These are phyloP conservation scores for Druon quercuslanigerum DNA, from an alignment of 1,140 invertebrate species.

Conservation along the genomic window DNA sequence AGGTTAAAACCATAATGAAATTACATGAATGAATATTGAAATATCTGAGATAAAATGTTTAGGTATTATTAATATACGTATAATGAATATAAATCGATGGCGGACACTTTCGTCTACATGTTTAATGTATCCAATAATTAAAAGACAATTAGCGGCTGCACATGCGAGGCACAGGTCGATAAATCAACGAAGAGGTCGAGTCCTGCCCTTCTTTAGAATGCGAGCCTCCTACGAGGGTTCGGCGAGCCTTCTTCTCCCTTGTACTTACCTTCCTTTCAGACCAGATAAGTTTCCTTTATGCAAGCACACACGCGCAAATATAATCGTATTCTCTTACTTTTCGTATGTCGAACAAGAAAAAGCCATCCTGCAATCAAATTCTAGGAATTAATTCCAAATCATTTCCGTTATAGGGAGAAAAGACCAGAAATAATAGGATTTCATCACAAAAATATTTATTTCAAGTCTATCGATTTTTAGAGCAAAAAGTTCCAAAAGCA, in stretches of 20 bases:
- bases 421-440: background rate
- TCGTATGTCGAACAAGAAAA: background rate
- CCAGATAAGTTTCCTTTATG: constrained; percentile 43
- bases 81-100: constrained; percentile 28
- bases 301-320: constrained; percentile 45
- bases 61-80: constrained; percentile 19
- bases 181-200: constrained; percentile 50
- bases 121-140: constrained; percentile 52
- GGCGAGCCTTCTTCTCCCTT: constrained; percentile 36
- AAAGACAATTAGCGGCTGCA: constrained; percentile 52
- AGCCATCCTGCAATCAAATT: background rate
- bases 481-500: too few relatives aligned
- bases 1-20: constrained; percentile 9
- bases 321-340: background rate
- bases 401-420: background rate
- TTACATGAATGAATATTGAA: constrained; percentile 13
- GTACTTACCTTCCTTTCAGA: background rate
- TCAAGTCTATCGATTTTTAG: background rate
- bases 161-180: constrained; percentile 47
- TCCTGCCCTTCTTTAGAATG: constrained; percentile 50
- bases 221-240: constrained; percentile 18
- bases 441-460: too few relatives aligned
- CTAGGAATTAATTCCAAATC: background rate
- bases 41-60: constrained; percentile 30
- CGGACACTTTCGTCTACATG: constrained; percentile 20